Conservation (phyloP, 2,888 invertebrate species). For the Aphidius colemani region DNA sequence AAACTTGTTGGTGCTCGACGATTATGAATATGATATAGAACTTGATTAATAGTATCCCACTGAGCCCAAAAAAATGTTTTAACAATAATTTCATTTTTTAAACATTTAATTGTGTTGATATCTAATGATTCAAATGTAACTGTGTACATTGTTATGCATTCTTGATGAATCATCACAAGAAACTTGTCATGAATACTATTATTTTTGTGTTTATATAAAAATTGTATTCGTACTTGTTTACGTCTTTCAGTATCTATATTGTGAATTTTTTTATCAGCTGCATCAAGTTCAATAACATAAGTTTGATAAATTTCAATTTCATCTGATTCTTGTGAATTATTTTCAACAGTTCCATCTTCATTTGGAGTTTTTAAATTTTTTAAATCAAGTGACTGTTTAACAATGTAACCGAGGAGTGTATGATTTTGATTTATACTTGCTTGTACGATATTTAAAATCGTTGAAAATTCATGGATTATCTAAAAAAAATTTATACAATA, state of each 20-base stretch:
- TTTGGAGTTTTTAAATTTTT: too few relatives aligned
- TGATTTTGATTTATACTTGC: conserved; percentile 75
- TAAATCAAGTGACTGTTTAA: conserved; percentile 60
- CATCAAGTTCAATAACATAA: conserved; percentile 66
- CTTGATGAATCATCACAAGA: conserved; percentile 76
- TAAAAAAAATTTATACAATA: conserved; percentile 36
- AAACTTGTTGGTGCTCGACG: conserved; percentile 73
- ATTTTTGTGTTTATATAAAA: conserved; percentile 68
- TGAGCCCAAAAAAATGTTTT: conserved; percentile 84
- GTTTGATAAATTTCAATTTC: conserved; percentile 66
- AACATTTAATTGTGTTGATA: conserved; percentile 40
- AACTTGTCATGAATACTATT: conserved; percentile 66
- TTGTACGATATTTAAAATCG: conserved; percentile 74
- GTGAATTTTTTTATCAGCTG: conserved; percentile 57
- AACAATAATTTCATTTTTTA: conserved; percentile 63
- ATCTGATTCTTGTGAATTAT: conserved; percentile 37
- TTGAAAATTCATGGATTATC: conserved; percentile 68
- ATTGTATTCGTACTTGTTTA: conserved; percentile 80
- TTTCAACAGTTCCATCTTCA: conserved; percentile 9
- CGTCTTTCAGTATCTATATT: conserved; percentile 64
- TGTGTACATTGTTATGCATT: conserved; percentile 65
- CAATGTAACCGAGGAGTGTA: conserved; percentile 72
- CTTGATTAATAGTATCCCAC: conserved; percentile 80
- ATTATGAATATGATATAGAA: conserved; percentile 82
- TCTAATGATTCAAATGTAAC: conserved; percentile 39